Evolutionary conservation across 2,888 invertebrate genomes (phyloP).

Genomic region (Gandaritis pyraliata): DNA sequence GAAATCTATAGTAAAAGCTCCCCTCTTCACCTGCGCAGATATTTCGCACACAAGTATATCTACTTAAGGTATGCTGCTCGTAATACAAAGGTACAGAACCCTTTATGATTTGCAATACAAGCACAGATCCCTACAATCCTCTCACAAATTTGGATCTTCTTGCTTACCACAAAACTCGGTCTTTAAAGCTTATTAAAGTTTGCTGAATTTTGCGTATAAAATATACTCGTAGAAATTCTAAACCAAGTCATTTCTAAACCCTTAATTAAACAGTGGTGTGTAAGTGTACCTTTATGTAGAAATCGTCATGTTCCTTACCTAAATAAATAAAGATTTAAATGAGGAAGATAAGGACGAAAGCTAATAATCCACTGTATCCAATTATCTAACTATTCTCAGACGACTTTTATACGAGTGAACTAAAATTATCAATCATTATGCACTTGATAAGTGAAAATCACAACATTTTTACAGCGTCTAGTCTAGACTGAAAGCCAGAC

Average conservation of each 20-base stretch:
- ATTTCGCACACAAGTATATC: slow-evolving; percentile 8
- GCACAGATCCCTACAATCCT: slow-evolving; percentile 5
- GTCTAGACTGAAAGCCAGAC: slow-evolving; percentile 59
- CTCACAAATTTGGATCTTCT: slow-evolving; percentile 5
- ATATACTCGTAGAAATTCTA: no score
- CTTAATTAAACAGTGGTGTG: no score
- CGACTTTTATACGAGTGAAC: no score
- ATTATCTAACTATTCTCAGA: no score
- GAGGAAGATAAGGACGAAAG: no score
- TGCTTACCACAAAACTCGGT: neutral
- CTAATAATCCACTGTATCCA: no score
- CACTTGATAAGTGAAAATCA: slow-evolving; percentile 15
- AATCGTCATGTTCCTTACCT: no score
- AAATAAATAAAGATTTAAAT: no score
- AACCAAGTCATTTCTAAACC: no score
- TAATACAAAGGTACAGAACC: slow-evolving; percentile 7
- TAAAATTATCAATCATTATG: slow-evolving; percentile 7
- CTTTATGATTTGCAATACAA: slow-evolving; percentile 22
- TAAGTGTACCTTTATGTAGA: no score
- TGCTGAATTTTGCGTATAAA: no score
- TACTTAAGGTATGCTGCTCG: neutral
- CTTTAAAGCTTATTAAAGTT: neutral
- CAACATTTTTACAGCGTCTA: slow-evolving; percentile 50
- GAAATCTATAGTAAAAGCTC: slow-evolving; percentile 11
- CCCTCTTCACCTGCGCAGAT: slow-evolving; percentile 18